Evolutionary conservation across 2,797 vertebrate species (phyloP).

Genomic region (Oreortyx pictus): DNA sequence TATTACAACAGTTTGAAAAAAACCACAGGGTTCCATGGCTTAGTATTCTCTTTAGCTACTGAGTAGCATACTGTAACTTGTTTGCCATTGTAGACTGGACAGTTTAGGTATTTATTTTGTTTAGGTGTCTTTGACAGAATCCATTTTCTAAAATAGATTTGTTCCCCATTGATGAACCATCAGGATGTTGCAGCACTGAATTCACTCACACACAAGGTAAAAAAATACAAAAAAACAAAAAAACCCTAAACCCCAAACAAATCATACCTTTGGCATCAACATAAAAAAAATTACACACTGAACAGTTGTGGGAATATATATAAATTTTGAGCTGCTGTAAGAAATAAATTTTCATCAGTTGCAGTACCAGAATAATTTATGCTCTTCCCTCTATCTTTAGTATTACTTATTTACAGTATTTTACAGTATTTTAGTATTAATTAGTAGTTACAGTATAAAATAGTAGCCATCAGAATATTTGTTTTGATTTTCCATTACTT

Average conservation of each 20-base stretch:
- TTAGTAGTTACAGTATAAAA: neutral
- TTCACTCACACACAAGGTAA: neutral
- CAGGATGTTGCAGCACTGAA: neutral
- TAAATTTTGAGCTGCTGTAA: neutral
- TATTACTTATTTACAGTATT: too few species aligned
- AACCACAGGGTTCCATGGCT: rapidly evolving
- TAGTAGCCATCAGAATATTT: neutral
- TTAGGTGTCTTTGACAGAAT: neutral
- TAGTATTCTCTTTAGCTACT: neutral
- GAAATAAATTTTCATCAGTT: neutral
- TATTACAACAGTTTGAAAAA: neutral
- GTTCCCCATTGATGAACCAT: neutral
- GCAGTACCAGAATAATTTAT: neutral
- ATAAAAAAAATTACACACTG: neutral
- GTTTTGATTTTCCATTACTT: neutral
- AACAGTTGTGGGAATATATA: neutral
- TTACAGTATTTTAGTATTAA: neutral
- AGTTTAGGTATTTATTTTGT: neutral
- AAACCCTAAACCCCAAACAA: neutral
- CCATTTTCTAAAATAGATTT: neutral
- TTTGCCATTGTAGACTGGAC: neutral
- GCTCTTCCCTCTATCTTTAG: neutral
- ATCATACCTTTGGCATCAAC: neutral
- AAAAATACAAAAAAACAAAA: neutral
- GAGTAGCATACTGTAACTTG: neutral